Evolutionary conservation across 1,140 invertebrate genomes (phyloP), one percentile per base, ranked within the genome.

Genomic region (Octopus sinensis): DNA sequence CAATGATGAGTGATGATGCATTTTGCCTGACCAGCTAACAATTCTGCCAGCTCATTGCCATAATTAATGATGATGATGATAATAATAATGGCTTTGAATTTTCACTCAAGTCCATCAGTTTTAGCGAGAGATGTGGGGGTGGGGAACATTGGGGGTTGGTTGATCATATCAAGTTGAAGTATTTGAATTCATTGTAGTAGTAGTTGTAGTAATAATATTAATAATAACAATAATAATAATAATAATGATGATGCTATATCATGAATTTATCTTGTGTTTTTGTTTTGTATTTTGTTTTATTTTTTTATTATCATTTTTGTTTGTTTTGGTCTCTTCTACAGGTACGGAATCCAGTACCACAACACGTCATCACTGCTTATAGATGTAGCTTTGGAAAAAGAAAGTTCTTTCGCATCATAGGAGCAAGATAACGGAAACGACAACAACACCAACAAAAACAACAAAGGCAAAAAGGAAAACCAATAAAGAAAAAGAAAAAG

Each of bases 311-410:
- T 12, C 9, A 12, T 62, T 62, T 62, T 4, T 17, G 9, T 62
- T 62, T 62, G 9, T 17, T 62, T 73, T 17, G 17, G 17, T 12
- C 30, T 13, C 30, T 54, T 62, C 17, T n/a, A 7, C 54, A 79
- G 79, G 79, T 79, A 79, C 62, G 79, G 79, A 53, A 68, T 79
- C 43, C 43, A 51, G 43, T 53, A 79, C 7, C 79, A 83, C 43
- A 53, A 81, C n/a, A 53, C 53, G 76, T 71, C 80, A 30, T 81
- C 76, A 17, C 43, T 17, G 23, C 62, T 83, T 30, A 81, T 83
- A 53, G 82, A 83, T 54, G 68, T 53, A 68, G 76, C 82, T 5
- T 73, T 83, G 30, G 13, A n/a, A 17, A 51, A 54, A 13, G 79
- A 79, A 5, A 79, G 54, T 54, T 79, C 79, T 6, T 71, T 79